Conservation (phyloP, 1,140 invertebrate genomes). For the Samia ricini region DNA sequence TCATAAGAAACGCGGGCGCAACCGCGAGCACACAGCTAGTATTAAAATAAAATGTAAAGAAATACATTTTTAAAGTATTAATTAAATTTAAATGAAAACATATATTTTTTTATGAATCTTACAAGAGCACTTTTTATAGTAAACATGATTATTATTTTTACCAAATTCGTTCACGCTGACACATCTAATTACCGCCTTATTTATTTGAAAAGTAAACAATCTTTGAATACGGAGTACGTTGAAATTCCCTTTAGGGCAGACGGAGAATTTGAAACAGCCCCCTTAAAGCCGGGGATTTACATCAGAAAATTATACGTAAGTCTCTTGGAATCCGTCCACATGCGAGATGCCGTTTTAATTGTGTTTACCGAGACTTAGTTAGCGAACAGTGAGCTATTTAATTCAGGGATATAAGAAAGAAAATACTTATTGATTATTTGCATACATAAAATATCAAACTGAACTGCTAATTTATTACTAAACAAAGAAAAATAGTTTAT, state of each 20-base stretch:
- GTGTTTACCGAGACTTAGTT: conserved; percentile 57
- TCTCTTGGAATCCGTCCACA: conserved; percentile 46
- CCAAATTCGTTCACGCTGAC: neutral
- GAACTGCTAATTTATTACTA: neutral
- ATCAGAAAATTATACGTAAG: conserved; percentile 55
- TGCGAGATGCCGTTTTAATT: conserved; percentile 59
- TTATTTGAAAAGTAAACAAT: conserved; percentile 8
- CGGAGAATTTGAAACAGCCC: conserved; percentile 42
- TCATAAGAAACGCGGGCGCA: too few relatives aligned
- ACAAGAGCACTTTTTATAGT: too few relatives aligned
- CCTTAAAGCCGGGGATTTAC: conserved; percentile 47
- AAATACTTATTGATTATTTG: conserved; percentile 31
- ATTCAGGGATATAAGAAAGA: conserved; percentile 37
- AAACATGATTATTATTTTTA: neutral
- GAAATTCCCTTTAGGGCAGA: conserved; percentile 44
- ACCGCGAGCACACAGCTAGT: too few relatives aligned
- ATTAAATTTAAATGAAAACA: too few relatives aligned
- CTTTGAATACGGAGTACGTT: conserved; percentile 18
- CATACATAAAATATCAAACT: conserved; percentile 13
- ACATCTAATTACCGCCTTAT: conserved; percentile 2
- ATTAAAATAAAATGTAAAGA: too few relatives aligned
- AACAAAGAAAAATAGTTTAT: neutral
- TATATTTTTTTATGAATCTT: too few relatives aligned
- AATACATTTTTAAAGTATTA: too few relatives aligned
- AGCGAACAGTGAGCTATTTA: conserved; percentile 48